Base-by-base conservation (phyloP, 2,888 invertebrate genomes). In the Tetheella fluctuosa region DNA sequence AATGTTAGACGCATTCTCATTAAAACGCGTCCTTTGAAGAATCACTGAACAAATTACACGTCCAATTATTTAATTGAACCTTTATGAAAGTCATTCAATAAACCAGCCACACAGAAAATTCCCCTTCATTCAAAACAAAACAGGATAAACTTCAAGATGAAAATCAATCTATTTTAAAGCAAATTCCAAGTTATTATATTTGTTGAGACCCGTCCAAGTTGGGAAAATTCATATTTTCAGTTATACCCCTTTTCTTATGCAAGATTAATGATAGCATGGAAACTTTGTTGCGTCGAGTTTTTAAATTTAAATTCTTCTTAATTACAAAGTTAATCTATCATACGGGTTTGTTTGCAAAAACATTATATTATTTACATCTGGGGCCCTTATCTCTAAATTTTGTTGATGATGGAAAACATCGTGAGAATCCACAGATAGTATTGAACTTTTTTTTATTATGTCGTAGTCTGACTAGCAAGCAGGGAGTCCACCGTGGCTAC, bases 261-360 rank as follows among this genome's bases (percentile, higher is more conserved):
- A 67, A 69, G 70, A 69, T 69, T 69, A 69, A 69, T 69, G 70
- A 60, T 42, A 56, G 4, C 7, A n/a, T 13, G 34, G 37, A 23
- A n/a, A 54, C 25, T 25, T 12, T 12, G 55, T 8, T 28, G 54
- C 17, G 25, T 20, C 5, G 34, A 61, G 60, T 67, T 69, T 61
- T 54, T 28, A 54, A 54, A 59, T 54, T 54, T 23, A 64, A 55
- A 8, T 52, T 64, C 61, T 64, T 60, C 69, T 60, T 69, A 69
- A 69, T 69, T 69, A 58, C 70, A 10, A 20, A 54, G 63, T 59
- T 61, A 69, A 69, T 69, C 67, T 60, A 59, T 59, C 59, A 59
- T 2, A 8, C 17, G n/a, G 25, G 30, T 0, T 25, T 52, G 37
- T 37, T 42, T 17, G 42, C n/a, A 28, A 53, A 53, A 25, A 39